Evolutionary conservation across 2,888 invertebrate species (phyloP).

Genomic region (Aelia acuminata): DNA sequence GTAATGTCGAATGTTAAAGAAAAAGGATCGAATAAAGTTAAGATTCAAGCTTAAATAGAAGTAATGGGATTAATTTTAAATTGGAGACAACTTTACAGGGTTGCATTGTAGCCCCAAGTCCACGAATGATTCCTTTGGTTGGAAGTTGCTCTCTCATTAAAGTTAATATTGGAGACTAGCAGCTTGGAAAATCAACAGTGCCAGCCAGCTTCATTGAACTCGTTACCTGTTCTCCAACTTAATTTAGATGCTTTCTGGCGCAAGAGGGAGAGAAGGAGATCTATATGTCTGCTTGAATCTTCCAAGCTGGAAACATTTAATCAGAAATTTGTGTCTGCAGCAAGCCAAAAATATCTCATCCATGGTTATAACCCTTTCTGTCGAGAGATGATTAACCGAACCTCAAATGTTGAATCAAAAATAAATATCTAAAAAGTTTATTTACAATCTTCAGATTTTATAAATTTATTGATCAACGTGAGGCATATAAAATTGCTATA

Average conservation of each 20-base stretch:
- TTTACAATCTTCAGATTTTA: too few relatives aligned
- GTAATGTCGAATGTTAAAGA: neutral
- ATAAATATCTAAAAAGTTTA: too few relatives aligned
- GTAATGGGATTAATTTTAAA: neutral
- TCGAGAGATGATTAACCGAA: neutral
- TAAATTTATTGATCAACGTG: too few relatives aligned
- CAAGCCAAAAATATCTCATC: neutral
- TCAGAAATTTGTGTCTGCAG: neutral
- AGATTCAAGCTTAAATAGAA: too few relatives aligned
- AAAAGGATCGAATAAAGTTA: neutral
- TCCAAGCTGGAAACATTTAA: neutral
- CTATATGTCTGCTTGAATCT: neutral
- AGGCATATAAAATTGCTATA: too few relatives aligned
- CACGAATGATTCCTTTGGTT: neutral
- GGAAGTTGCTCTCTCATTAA: neutral
- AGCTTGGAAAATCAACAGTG: neutral
- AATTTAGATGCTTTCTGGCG: neutral
- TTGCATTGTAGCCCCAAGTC: neutral
- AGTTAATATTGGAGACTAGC: neutral
- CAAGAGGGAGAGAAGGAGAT: neutral
- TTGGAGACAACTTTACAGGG: neutral
- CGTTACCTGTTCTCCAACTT: neutral
- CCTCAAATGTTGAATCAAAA: neutral
- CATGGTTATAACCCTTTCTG: neutral
- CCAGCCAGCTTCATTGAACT: neutral